These are phyloP conservation scores for Pangasius macronema DNA, from an alignment of 2,797 vertebrate genomes.

Conservation along the genomic window DNA sequence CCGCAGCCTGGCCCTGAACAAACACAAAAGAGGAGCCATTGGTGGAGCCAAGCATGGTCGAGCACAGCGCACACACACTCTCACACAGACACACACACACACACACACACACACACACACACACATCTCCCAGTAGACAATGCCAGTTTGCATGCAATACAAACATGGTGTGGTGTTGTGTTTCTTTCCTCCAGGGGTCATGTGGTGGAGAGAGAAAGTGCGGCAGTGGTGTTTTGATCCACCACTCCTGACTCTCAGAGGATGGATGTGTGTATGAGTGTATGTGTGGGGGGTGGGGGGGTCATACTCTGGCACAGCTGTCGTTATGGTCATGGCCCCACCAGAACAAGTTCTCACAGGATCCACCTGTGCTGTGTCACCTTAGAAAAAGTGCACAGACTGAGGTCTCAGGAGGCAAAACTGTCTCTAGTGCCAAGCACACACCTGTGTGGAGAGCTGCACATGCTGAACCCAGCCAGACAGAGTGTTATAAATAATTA, in stretches of 20 bases:
- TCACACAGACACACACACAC: constrained; percentile 23
- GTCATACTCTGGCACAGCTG: constrained; percentile 22
- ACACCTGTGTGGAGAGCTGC: background rate
- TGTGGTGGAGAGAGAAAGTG: constrained; percentile 34
- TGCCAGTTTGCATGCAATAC: constrained; percentile 33
- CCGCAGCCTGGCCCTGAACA: constrained; percentile 73
- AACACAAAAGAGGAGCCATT: constrained; percentile 38
- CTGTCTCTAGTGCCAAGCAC: background rate
- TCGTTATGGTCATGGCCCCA: constrained; percentile 24
- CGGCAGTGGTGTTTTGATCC: constrained; percentile 38
- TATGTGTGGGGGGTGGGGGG: background rate
- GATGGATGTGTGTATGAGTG: background rate
- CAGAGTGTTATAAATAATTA: constrained; percentile 21
- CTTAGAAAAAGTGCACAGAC: constrained; percentile 1
- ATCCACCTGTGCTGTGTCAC: constrained; percentile 22
- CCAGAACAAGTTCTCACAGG: constrained; percentile 19
- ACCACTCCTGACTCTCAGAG: background rate
- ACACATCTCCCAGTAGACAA: constrained; percentile 37
- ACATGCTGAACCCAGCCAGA: background rate
- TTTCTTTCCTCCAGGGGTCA: constrained; percentile 55
- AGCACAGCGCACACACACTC: constrained; percentile 30
- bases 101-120: constrained; percentile 19
- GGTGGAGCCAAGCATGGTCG: constrained; percentile 32
- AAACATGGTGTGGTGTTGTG: constrained; percentile 33
- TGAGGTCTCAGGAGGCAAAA: background rate